Base-by-base conservation (phyloP, 2,888 invertebrate species). In the Amblyjoppa fuscipennis region DNA sequence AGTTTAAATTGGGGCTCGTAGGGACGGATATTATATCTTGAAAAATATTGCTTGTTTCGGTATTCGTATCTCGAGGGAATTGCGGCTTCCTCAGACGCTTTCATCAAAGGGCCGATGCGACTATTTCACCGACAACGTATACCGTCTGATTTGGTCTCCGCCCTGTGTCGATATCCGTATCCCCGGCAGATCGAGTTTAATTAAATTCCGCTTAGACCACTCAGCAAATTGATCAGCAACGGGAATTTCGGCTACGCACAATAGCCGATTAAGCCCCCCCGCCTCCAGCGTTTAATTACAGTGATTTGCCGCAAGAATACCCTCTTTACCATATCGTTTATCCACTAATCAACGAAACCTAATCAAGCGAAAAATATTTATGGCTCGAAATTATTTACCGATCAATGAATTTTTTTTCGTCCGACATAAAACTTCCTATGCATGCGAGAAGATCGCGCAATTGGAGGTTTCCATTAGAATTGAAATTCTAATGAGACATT, bases 181-280 rank as follows among this genome's bases (percentile, higher is more conserved):
- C 34, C 41, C 28, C 41, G 4, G 34, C 56, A 66, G 61, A 69
- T 34, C 20, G 49, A 74, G 70, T 85, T 82, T 76, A 78, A 84
- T 81, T 68, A 81, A 84, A 76, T 73, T 84, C 75, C 81, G 74
- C 56, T 71, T 71, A 73, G 53, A 28, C 80, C 80, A 80, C 34
- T 74, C 51, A 53, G 61, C 49, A 53, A 56, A 71, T 85, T 79
- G 71, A 82, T 75, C 82, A 66, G 70, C 71, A 45, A 59, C 31
- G 59, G 59, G 68, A 75, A 75, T 81, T 75, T 79, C 64, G 49
- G 34, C 20, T 16, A 25, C 4, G 69, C 31, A 69, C 20, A 59
- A 75, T 59, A 56, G 38, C 68, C 59, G 51, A 51, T 69, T 34
- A 7, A n/a, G 53, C 34, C 11, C n/a, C 16, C 64, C 31, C 34